Evolutionary conservation across 2,113 vertebrate species (phyloP).

Genomic region (Brienomyrus longianalis): DNA sequence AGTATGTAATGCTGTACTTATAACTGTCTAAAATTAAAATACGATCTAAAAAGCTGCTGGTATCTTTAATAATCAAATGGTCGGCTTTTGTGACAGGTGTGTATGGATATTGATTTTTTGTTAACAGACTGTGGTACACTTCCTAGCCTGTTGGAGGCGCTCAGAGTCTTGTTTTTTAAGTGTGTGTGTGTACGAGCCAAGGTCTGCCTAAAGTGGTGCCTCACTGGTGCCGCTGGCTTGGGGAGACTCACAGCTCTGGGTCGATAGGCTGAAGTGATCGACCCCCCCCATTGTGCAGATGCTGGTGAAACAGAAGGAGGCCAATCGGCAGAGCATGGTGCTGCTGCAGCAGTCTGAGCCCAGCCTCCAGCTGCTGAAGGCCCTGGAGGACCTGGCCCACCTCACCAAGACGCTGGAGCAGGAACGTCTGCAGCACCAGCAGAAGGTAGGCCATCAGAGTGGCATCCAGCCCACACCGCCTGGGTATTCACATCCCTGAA

Average conservation of each 20-base stretch:
- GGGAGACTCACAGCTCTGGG: neutral
- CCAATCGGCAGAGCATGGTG: conserved; percentile 66
- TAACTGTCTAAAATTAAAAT: conserved; percentile 14
- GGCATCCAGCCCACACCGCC: neutral
- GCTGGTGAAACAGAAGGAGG: conserved; percentile 72
- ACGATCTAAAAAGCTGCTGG: neutral
- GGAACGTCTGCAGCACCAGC: conserved; percentile 61
- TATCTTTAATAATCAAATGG: conserved; percentile 14
- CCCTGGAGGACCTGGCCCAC: conserved; percentile 60
- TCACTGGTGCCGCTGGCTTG: neutral
- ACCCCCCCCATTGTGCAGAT: conserved; percentile 47
- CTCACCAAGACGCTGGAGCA: conserved; percentile 63
- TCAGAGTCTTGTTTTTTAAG: neutral
- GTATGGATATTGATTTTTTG: neutral
- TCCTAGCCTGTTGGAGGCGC: neutral
- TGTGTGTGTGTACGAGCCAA: neutral
- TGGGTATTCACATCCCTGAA: neutral
- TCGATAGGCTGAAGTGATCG: neutral
- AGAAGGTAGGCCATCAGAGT: conserved; percentile 42
- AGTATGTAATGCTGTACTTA: neutral
- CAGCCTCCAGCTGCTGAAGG: conserved; percentile 62
- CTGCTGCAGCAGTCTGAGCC: conserved; percentile 65
- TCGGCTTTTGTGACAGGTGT: neutral
- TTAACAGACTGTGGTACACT: neutral
- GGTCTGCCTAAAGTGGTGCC: neutral